Percentiles rank a stretch among this genome's conserved stretches.
These are phyloP conservation scores for Orcinus orca DNA, from an alignment of 2,113 vertebrate genomes.

Conservation along the genomic window DNA sequence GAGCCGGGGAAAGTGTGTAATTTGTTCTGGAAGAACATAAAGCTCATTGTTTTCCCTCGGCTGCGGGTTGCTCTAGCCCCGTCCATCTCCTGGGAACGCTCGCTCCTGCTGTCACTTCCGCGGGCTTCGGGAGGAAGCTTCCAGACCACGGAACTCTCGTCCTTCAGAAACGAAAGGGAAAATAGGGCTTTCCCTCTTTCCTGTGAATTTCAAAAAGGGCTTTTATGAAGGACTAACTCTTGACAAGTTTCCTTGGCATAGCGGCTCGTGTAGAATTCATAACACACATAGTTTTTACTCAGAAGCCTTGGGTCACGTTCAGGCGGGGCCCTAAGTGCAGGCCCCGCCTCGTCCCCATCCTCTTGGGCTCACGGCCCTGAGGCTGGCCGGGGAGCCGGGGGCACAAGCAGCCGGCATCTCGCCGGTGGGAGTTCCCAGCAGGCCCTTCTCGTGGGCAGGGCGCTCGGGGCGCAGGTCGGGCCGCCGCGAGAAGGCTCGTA, in stretches of 20 bases:
- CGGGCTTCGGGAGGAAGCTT: background rate
- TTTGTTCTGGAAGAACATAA: constrained; percentile 76
- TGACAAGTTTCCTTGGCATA: background rate
- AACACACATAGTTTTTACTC: fast-evolving
- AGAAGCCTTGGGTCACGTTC: background rate
- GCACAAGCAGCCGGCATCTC: background rate
- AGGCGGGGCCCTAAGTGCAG: fast-evolving
- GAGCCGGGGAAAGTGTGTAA: constrained; percentile 56
- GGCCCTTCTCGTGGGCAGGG: background rate
- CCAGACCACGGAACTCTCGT: background rate
- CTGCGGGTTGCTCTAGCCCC: constrained; percentile 55
- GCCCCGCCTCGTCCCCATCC: fast-evolving
- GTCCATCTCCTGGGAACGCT: constrained; percentile 39
- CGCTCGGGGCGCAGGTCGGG: constrained; percentile 27
- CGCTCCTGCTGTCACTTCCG: background rate
- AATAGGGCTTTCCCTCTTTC: background rate
- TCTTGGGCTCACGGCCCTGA: background rate
- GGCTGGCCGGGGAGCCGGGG: background rate
- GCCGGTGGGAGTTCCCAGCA: background rate
- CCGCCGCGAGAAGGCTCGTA: constrained; percentile 60
- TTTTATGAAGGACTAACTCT: background rate
- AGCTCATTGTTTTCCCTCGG: constrained; percentile 74
- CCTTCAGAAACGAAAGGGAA: background rate
- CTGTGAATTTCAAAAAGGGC: background rate
- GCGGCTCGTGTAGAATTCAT: background rate